These are phyloP conservation scores for Parus major DNA, from an alignment of 2,113 vertebrate genomes.

Conservation along the genomic window DNA sequence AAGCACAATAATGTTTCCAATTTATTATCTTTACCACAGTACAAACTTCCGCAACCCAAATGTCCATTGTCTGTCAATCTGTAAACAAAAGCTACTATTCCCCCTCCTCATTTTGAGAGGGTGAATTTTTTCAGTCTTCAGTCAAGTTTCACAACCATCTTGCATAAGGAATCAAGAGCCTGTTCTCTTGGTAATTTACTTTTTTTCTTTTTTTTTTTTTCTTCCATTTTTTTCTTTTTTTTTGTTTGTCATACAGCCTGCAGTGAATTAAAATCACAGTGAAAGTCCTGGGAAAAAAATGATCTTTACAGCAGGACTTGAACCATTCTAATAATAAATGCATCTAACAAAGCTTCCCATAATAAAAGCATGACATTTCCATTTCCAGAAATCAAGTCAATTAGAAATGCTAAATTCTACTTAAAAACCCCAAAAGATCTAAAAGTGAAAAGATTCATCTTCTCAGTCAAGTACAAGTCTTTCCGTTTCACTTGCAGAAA, in stretches of 20 bases:
- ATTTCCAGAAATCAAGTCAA: slow-evolving; percentile 77
- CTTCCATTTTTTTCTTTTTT: not conserved
- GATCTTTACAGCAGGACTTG: slow-evolving; percentile 80
- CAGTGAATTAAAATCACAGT: slow-evolving; percentile 90
- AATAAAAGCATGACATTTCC: slow-evolving; percentile 77
- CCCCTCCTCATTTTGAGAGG: slow-evolving; percentile 44
- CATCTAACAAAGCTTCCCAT: slow-evolving; percentile 78
- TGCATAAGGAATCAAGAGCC: slow-evolving; percentile 75
- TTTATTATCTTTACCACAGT: slow-evolving; percentile 89
- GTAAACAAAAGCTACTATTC: slow-evolving; percentile 76
- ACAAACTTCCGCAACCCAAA: slow-evolving; percentile 89
- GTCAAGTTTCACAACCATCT: slow-evolving; percentile 69
- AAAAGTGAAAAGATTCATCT: slow-evolving; percentile 81
- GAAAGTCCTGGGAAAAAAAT: slow-evolving; percentile 88
- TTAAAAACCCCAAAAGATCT: slow-evolving; percentile 87
- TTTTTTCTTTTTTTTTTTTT: not conserved
- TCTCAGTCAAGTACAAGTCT: slow-evolving; percentile 73
- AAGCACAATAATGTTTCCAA: slow-evolving; percentile 75
- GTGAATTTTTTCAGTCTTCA: slow-evolving; percentile 72
- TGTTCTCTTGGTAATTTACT: slow-evolving; percentile 59
- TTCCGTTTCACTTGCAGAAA: slow-evolving; percentile 80
- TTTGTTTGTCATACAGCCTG: slow-evolving; percentile 65
- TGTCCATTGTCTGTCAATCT: slow-evolving; percentile 71
- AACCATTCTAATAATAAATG: slow-evolving; percentile 77
- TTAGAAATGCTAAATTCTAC: slow-evolving; percentile 85